A percentile compares a stretch with the other conserved stretches of the same genome.
phyloP scores from a whole-genome alignment of 1,140 invertebrate species.

The Drosophila murphyi region DNA sequence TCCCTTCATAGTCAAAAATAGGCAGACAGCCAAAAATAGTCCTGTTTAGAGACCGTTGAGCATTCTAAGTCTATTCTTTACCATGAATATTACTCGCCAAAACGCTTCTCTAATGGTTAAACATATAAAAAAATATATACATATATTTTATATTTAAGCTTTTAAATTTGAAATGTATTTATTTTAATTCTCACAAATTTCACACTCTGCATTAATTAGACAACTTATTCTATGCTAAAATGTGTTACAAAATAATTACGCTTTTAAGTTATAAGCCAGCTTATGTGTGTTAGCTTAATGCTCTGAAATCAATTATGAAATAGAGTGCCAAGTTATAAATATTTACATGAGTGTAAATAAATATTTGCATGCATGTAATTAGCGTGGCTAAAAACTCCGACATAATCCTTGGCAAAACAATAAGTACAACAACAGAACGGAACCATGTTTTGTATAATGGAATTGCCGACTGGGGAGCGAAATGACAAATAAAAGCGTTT shows the following conservation, averaged over 20 bases:
- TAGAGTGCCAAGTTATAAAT: slow-evolving; percentile 46
- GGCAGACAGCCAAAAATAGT: no score
- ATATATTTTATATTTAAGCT: no score
- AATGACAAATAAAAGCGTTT: slow-evolving; percentile 73
- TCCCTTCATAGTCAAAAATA: no score
- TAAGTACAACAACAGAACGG: slow-evolving; percentile 39
- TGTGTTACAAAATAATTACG: neutral
- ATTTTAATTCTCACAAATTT: no score
- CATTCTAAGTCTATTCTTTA: no score
- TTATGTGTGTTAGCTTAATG: neutral
- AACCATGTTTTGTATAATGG: neutral
- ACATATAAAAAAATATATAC: no score
- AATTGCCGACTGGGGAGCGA: neutral
- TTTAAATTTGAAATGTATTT: no score
- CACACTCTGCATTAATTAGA: no score
- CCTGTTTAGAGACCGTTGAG: no score
- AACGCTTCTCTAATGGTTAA: no score
- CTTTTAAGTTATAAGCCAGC: neutral
- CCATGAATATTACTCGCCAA: no score
- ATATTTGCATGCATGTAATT: slow-evolving; percentile 72
- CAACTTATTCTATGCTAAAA: no score
- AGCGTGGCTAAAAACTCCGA: slow-evolving; percentile 41
- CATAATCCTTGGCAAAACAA: slow-evolving; percentile 65
- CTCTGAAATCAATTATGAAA: slow-evolving; percentile 27
- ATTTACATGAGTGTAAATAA: slow-evolving; percentile 41